A percentile compares a stretch with the other conserved stretches of the same genome.
These are phyloP conservation scores for Amyelois transitella DNA, from an alignment of 1,140 invertebrate genomes.

Conservation along the genomic window DNA sequence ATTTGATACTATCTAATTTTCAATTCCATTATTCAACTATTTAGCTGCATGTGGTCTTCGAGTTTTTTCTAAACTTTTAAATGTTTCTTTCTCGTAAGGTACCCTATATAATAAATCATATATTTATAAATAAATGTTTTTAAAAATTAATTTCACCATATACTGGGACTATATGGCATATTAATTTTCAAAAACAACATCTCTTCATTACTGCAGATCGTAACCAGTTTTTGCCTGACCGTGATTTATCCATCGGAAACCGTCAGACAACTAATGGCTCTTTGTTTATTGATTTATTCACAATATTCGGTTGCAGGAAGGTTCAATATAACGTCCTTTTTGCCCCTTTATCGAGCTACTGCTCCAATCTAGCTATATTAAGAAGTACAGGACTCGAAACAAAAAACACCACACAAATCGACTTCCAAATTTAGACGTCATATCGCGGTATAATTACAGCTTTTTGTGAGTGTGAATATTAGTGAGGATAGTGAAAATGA, in stretches of 20 bases:
- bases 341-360: conserved; percentile 41
- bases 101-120: no score
- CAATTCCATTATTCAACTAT: no score
- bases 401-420: neutral
- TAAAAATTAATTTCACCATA: no score
- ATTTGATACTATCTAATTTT: no score
- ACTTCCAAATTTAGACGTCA: conserved; percentile 6
- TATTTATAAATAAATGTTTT: no score
- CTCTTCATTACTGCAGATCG: neutral
- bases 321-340: conserved; percentile 52
- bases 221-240: conserved; percentile 41
- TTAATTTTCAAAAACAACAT: no score
- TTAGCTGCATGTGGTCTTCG: no score
- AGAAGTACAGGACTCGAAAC: neutral
- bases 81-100: no score
- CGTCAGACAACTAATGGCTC: conserved; percentile 69
- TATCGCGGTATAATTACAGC: conserved; percentile 36
- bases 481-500: conserved; percentile 49
- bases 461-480: conserved; percentile 37
- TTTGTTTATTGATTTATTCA: conserved; percentile 72
- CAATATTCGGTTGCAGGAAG: conserved; percentile 67
- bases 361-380: conserved; percentile 31
- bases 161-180: no score
- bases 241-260: conserved; percentile 73
- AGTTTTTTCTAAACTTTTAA: no score